Base-by-base conservation (phyloP, 2,113 vertebrate species). In the Saccopteryx leptura region DNA sequence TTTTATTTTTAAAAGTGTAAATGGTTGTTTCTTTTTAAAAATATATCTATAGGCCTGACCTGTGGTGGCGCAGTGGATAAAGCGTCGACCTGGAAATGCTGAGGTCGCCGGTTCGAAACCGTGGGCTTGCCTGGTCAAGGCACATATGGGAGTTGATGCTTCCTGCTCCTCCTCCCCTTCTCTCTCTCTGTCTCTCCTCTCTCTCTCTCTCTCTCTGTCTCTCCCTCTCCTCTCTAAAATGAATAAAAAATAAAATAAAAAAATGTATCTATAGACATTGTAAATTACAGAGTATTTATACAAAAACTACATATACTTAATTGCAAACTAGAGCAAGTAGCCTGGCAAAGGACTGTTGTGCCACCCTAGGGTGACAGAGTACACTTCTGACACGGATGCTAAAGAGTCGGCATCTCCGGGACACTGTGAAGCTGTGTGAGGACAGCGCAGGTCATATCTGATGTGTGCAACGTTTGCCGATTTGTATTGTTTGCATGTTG, bases 1-100 rank as follows among this genome's bases (percentile, higher is more conserved):
- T 92, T 93, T 18, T 21, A 89, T 63, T 94, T 94, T 28, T 54
- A 9, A 33, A 65, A 23, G 31, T 31, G 91, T 97, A 94, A 93
- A 71, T 80, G 10, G 18, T 87, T 23, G 65, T 92, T 94, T 93
- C 10, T 82, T 79, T 91, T 61, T n/a, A n/a, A n/a, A n/a, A n/a
- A n/a, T n/a, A n/a, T n/a, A n/a, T n/a, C n/a, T n/a, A n/a, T n/a
- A n/a, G n/a, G n/a, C n/a, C n/a, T n/a, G n/a, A n/a, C n/a, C n/a
- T n/a, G n/a, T n/a, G n/a, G n/a, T n/a, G n/a, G n/a, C n/a, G n/a
- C n/a, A n/a, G n/a, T n/a, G n/a, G n/a, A n/a, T n/a, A n/a, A n/a
- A n/a, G n/a, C n/a, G n/a, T n/a, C n/a, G n/a, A n/a, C n/a, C n/a
- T n/a, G n/a, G n/a, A n/a, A n/a, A n/a, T n/a, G n/a, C n/a, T n/a